A percentile compares a stretch with the other conserved stretches of the same genome.
These are phyloP conservation scores for Epizoanthus ramosus DNA, from an alignment of 92 coral and sea anemone species.

Conservation along the genomic window DNA sequence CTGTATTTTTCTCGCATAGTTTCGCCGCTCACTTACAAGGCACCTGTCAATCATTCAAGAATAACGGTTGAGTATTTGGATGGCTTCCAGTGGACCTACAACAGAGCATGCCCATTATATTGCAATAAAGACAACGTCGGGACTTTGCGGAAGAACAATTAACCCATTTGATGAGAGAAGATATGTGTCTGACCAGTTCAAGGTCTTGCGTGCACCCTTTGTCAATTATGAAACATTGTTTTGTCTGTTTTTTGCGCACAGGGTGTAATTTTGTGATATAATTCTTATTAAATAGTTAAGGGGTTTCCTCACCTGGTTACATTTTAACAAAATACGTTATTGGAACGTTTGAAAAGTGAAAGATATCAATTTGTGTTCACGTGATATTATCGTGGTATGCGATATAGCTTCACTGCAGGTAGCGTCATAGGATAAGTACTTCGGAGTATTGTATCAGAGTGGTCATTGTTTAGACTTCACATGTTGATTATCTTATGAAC, in stretches of 20 bases:
- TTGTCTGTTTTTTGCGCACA: too few relatives aligned
- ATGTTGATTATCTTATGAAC: not conserved
- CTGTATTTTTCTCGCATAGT: conserved; percentile 56
- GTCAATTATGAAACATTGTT: too few relatives aligned
- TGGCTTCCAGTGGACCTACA: conserved; percentile 8
- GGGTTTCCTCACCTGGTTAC: not conserved
- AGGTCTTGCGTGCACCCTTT: too few relatives aligned
- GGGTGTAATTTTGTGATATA: too few relatives aligned
- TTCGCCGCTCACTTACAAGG: conserved; percentile 21
- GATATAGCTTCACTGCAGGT: not conserved
- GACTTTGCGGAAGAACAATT: not conserved
- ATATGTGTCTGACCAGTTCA: not conserved
- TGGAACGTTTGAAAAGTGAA: not conserved
- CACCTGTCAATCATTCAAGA: conserved; percentile 55
- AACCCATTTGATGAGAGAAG: not conserved
- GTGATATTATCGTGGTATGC: not conserved
- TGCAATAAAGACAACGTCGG: not conserved
- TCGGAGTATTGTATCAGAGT: not conserved
- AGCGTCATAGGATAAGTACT: conserved; percentile 6
- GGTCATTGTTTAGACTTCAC: not conserved
- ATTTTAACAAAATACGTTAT: not conserved
- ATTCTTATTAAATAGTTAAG: too few relatives aligned
- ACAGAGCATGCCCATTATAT: conserved; percentile 31
- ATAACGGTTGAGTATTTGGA: conserved; percentile 32
- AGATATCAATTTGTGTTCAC: not conserved